phyloP scores from a whole-genome alignment of 1,140 invertebrate genomes.

The Parasteatoda tepidariorum region DNA sequence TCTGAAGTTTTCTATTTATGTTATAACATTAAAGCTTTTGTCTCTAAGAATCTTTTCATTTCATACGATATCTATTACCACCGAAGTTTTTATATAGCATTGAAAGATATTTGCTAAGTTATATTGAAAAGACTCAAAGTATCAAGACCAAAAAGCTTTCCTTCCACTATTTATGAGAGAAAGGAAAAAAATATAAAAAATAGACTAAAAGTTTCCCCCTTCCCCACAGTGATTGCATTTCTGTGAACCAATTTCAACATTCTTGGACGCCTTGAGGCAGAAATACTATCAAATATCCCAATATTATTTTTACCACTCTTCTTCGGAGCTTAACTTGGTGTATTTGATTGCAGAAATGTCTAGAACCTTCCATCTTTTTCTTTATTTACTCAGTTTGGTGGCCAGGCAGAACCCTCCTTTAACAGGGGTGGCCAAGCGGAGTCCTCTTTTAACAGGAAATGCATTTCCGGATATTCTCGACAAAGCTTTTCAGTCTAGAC shows the following conservation, averaged over 20 bases:
- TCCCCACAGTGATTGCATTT: conserved; percentile 39
- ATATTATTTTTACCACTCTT: conserved; percentile 60
- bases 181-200: neutral
- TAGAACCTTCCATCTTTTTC: conserved; percentile 26
- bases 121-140: conserved; percentile 23
- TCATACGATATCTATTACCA: too few species aligned
- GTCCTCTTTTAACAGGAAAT: conserved; percentile 39
- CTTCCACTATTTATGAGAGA: neutral
- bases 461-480: conserved; percentile 27
- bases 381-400: conserved; percentile 43
- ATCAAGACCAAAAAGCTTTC: neutral
- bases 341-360: conserved; percentile 25
- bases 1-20: too few species aligned
- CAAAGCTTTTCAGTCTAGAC: conserved; percentile 45
- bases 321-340: conserved; percentile 1
- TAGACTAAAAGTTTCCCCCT: neutral
- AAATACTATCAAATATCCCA: conserved; percentile 59
- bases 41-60: too few species aligned
- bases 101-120: conserved; percentile 2
- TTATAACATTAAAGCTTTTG: too few species aligned
- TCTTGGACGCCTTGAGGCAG: conserved; percentile 18
- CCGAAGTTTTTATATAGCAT: neutral
- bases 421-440: conserved; percentile 3
- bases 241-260: conserved; percentile 52
- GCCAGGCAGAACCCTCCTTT: neutral